These are phyloP conservation scores for Lycopodina hypogea DNA, from an alignment of 37 sponge, comb jelly and placozoan genomes.

Conservation along the genomic window DNA sequence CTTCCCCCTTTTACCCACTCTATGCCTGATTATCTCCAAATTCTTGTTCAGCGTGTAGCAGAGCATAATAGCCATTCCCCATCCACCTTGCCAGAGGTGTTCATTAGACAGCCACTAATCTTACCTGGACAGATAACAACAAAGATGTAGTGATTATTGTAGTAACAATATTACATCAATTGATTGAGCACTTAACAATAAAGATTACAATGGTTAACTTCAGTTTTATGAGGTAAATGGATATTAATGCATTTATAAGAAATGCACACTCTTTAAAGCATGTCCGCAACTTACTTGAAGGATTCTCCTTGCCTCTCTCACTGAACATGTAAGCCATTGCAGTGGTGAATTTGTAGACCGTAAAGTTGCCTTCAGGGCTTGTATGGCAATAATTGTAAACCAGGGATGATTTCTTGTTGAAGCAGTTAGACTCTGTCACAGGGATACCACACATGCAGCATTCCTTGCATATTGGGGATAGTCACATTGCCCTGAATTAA, in stretches of 20 bases:
- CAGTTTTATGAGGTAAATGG: no score
- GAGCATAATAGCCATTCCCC: constrained; percentile 81
- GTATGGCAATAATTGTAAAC: constrained; percentile 84
- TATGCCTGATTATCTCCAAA: constrained; percentile 76
- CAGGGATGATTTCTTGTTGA: constrained; percentile 71
- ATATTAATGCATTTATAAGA: not conserved
- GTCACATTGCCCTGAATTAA: constrained; percentile 55
- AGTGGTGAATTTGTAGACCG: constrained; percentile 71
- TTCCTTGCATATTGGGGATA: constrained; percentile 73
- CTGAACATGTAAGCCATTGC: constrained; percentile 54
- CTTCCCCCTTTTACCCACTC: no score
- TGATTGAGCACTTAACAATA: no score
- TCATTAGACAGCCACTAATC: constrained; percentile 83
- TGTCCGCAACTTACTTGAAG: constrained; percentile 34
- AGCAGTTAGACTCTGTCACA: constrained; percentile 65
- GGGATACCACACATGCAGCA: constrained; percentile 58
- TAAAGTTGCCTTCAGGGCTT: constrained; percentile 67
- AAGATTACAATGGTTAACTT: no score
- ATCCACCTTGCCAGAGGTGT: constrained; percentile 95
- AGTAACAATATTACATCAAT: not conserved
- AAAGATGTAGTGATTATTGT: not conserved
- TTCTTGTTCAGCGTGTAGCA: constrained; percentile 69
- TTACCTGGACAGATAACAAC: constrained; percentile 24
- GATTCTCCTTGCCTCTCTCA: constrained; percentile 59
- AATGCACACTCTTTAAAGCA: no score